Evolutionary conservation across 2,888 invertebrate species (phyloP).

Genomic region (Rhagophthalmus giganteus): DNA sequence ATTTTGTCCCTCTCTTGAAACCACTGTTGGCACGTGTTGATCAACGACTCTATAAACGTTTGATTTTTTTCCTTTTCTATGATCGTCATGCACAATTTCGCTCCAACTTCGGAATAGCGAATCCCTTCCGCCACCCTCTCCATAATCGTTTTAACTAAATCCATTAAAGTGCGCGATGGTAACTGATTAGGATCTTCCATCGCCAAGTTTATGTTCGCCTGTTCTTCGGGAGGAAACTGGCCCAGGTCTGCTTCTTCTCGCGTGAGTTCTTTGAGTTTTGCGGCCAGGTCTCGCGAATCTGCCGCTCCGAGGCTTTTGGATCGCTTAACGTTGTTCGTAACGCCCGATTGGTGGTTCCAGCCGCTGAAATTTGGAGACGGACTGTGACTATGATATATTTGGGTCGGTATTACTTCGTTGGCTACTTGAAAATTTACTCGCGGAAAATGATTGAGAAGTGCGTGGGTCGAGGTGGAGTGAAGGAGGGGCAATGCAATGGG

Average conservation of each 20-base stretch:
- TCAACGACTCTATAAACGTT: slow-evolving; percentile 84
- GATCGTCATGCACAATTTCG: slow-evolving; percentile 82
- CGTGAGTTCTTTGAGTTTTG: slow-evolving; percentile 66
- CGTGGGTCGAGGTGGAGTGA: slow-evolving; percentile 63
- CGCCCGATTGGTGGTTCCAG: slow-evolving; percentile 41
- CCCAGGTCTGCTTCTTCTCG: slow-evolving; percentile 76
- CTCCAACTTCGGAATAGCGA: slow-evolving; percentile 79
- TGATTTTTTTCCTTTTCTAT: slow-evolving; percentile 86
- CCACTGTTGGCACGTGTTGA: slow-evolving; percentile 84
- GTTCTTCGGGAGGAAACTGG: slow-evolving; percentile 73
- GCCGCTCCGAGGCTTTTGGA: slow-evolving; percentile 82
- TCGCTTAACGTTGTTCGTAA: slow-evolving; percentile 64
- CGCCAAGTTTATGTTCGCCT: slow-evolving; percentile 73
- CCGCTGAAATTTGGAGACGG: slow-evolving; percentile 29
- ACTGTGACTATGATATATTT: slow-evolving; percentile 57
- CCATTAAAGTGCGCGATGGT: slow-evolving; percentile 76
- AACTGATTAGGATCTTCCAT: slow-evolving; percentile 81
- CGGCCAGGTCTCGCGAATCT: slow-evolving; percentile 69
- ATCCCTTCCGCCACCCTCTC: slow-evolving; percentile 77
- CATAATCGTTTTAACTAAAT: slow-evolving; percentile 79
- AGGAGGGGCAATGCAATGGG: slow-evolving; percentile 54
- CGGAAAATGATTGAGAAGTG: slow-evolving; percentile 65
- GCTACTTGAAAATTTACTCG: slow-evolving; percentile 62
- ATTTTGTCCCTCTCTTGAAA: slow-evolving; percentile 81
- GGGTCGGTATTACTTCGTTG: slow-evolving; percentile 59